Evolutionary conservation across 2,113 vertebrate species (phyloP), one percentile per base, ranked within the genome.

Genomic region (Galbula dea): DNA sequence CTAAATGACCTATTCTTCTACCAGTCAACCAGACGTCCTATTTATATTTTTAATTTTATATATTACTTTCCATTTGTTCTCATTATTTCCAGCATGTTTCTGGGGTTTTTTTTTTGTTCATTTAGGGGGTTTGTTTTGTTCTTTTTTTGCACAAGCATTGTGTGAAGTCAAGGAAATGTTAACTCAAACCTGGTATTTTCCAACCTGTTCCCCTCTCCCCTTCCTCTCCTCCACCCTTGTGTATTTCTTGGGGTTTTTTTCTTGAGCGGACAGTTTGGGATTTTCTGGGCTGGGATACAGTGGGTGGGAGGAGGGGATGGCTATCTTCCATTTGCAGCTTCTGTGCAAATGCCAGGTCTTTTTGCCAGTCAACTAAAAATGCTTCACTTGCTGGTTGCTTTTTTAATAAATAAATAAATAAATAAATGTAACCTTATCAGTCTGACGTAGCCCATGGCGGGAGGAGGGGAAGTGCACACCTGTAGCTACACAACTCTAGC

Each of bases 41-140:
- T 98, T 98, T 98, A 97, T 98, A 97, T 96, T 97, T 97, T 97
- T 96, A 95, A 94, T 98, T 97, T 98, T 97, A 97, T 97, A 83
- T 97, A 95, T 96, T 97, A 73, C 96, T 97, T 97, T 96, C 91
- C 94, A 92, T 93, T 96, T 86, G 84, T 96, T 96, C 95, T 95
- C 95, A 90, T 97, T 94, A 95, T 96, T 92, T 91, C 96, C 96
- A 96, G 98, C 96, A 97, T 97, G 97, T 95, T 96, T 96, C 97
- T 95, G 88, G 88, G 10, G 87, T 91, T 18, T 77, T 26, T 63
- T n/a, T n/a, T 86, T 77, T 59, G 20, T 77, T 92, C 63, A 80
- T 71, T 93, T 68, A 83, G 63, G 67, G 58, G 4, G 1, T 58
- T 48, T 22, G 49, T 94, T 93, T 75, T 34, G n/a, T 61, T 91